phyloP scores from a whole-genome alignment of 2,113 vertebrate species.

The Rhinolophus ferrumequinum region DNA sequence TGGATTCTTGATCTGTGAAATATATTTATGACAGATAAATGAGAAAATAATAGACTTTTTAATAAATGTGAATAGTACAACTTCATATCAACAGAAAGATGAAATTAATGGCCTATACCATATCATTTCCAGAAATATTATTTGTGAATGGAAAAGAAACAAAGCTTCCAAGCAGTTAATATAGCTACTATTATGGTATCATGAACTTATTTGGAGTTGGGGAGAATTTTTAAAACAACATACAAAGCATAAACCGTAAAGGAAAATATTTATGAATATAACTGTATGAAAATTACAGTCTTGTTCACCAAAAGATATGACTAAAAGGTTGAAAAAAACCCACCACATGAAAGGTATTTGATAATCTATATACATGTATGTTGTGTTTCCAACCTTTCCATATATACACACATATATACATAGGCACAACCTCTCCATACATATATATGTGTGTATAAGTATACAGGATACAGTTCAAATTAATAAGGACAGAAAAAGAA shows the following conservation, averaged over 20 bases:
- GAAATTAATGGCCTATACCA: background rate
- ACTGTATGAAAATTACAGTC: background rate
- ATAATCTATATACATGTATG: background rate
- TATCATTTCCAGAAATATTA: background rate
- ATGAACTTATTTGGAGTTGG: background rate
- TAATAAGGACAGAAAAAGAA: background rate
- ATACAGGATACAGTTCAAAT: background rate
- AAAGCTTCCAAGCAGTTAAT: background rate
- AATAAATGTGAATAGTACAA: background rate
- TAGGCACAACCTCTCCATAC: background rate
- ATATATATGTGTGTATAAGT: background rate
- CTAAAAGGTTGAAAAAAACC: background rate
- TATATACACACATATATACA: background rate
- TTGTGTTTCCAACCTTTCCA: background rate
- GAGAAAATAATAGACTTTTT: background rate
- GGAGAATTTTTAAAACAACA: background rate
- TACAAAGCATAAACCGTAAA: background rate
- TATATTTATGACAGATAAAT: background rate
- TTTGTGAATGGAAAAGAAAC: background rate
- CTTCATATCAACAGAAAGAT: background rate
- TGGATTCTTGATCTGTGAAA: background rate
- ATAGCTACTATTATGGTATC: background rate
- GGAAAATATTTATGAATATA: background rate
- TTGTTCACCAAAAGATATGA: background rate
- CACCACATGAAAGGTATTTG: background rate